A percentile compares a stretch with the other conserved stretches of the same genome.
These are phyloP conservation scores for Myioborus miniatus DNA, from an alignment of 2,797 vertebrate genomes.

Conservation along the genomic window DNA sequence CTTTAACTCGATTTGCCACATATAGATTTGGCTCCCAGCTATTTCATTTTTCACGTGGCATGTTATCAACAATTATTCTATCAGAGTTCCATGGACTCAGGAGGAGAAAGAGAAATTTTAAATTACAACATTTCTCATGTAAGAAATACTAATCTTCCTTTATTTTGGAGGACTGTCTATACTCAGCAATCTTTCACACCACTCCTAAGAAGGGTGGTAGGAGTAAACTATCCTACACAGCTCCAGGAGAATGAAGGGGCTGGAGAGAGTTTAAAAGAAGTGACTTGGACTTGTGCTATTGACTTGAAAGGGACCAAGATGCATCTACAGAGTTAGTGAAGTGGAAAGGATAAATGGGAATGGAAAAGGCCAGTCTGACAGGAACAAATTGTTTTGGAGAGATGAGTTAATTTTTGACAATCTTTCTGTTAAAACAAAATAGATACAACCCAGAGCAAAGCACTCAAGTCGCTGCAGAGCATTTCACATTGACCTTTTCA, in stretches of 20 bases:
- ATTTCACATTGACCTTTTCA: slow-evolving; percentile 62
- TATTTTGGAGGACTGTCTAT: neutral
- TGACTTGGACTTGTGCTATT: neutral
- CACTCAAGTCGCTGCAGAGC: neutral
- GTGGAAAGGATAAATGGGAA: slow-evolving; percentile 44
- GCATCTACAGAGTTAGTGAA: neutral
- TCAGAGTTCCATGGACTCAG: neutral
- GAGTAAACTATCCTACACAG: neutral
- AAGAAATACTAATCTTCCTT: neutral
- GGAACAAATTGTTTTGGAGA: slow-evolving; percentile 60
- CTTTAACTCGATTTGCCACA: slow-evolving; percentile 60
- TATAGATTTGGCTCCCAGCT: slow-evolving; percentile 66
- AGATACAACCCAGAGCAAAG: slow-evolving; percentile 63
- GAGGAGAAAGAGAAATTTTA: slow-evolving; percentile 12
- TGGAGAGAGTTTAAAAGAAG: neutral
- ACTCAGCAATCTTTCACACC: neutral
- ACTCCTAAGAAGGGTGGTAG: neutral
- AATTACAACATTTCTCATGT: slow-evolving; percentile 30
- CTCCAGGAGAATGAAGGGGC: neutral
- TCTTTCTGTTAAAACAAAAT: slow-evolving; percentile 55
- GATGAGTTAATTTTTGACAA: slow-evolving; percentile 69
- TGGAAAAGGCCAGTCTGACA: slow-evolving; percentile 61
- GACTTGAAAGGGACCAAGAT: slow-evolving; percentile 1
- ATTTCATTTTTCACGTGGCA: slow-evolving; percentile 68
- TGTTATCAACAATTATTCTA: slow-evolving; percentile 34